These are phyloP conservation scores for Hirudo medicinalis DNA, from an alignment of 1,140 invertebrate genomes.

Conservation along the genomic window DNA sequence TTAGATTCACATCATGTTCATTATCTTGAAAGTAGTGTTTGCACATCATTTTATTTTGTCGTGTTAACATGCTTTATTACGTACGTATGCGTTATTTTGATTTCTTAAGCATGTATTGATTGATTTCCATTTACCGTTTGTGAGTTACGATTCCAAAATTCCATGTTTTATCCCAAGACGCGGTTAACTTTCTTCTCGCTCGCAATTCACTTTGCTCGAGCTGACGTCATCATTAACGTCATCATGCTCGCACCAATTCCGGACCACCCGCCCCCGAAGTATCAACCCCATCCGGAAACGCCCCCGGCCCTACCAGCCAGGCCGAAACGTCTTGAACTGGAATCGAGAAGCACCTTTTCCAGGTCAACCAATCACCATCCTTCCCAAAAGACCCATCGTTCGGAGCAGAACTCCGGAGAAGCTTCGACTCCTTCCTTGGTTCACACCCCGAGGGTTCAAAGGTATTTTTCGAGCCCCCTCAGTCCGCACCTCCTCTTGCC, in stretches of 20 bases:
- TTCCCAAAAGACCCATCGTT: neutral
- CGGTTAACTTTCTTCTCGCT: no score
- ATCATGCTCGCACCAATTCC: neutral
- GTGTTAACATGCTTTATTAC: no score
- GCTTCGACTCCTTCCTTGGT: neutral
- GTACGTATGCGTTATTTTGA: no score
- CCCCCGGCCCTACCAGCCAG: neutral
- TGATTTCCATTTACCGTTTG: no score
- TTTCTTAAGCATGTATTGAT: no score
- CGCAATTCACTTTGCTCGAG: no score
- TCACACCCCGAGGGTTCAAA: constrained; percentile 5
- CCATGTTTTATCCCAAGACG: no score
- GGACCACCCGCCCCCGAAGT: constrained; percentile 3
- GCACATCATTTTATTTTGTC: no score
- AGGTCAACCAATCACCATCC: neutral
- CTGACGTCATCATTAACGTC: neutral
- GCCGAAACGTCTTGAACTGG: neutral
- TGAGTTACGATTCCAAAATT: no score
- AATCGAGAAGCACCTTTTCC: neutral
- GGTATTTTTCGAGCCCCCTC: constrained; percentile 7
- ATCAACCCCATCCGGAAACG: neutral
- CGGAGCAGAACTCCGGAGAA: neutral
- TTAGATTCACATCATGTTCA: no score
- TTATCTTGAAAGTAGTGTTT: no score
- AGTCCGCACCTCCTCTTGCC: neutral